Percentiles rank a stretch among this genome's conserved stretches.
Evolutionary conservation across 2,113 vertebrate genomes (phyloP).

Genomic region (Canis aureus): DNA sequence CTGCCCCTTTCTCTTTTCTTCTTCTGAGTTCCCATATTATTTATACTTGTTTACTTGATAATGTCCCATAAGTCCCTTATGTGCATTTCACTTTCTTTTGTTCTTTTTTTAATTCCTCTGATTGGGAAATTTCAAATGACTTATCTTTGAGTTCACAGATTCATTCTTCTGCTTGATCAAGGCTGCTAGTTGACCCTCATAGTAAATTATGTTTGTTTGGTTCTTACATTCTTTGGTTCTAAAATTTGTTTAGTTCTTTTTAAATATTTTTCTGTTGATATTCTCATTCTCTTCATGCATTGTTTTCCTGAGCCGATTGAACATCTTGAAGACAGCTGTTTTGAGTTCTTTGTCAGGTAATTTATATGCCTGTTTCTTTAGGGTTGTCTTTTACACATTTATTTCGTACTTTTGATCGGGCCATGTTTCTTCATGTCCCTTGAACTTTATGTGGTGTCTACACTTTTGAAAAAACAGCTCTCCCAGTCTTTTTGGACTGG

Average conservation of each 20-base stretch:
- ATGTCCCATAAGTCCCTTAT: not conserved
- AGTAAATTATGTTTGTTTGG: conserved; percentile 1
- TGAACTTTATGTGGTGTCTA: not conserved
- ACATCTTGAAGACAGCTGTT: not conserved
- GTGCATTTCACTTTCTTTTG: not conserved
- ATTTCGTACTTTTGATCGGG: not conserved
- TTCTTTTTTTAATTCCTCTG: not conserved
- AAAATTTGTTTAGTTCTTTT: not conserved
- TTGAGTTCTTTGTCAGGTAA: not conserved
- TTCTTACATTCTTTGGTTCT: not conserved
- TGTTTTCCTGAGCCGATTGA: not conserved
- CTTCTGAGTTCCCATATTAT: not conserved
- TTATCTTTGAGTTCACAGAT: not conserved
- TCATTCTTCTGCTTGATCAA: not conserved
- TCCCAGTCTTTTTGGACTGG: not conserved
- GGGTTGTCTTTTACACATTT: not conserved
- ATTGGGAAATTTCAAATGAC: not conserved
- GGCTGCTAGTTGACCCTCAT: not conserved
- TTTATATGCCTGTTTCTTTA: not conserved
- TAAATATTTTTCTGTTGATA: not conserved
- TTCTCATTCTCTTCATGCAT: not conserved
- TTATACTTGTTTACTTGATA: not conserved
- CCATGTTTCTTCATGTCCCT: not conserved
- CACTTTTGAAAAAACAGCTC: not conserved
- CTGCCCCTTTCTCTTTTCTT: not conserved